Percentiles rank a stretch among this genome's conserved stretches.
These are phyloP conservation scores for Meloidogyne floridensis DNA, from an alignment of 1,140 invertebrate genomes.

Conservation along the genomic window DNA sequence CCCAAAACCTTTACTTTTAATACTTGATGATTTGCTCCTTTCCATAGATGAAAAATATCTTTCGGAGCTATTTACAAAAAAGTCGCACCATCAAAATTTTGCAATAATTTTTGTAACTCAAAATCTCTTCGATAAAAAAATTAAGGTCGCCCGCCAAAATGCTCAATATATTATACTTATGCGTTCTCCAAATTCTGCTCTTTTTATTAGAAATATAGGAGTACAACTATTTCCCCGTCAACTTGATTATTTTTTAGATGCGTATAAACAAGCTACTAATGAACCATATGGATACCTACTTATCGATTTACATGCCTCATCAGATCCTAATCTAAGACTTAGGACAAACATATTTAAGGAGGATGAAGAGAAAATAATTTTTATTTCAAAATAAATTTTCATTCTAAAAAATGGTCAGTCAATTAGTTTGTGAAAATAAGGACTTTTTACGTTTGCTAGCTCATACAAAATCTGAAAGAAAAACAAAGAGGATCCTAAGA, in stretches of 20 bases:
- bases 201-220: slow-evolving; percentile 10
- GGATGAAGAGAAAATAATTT: slow-evolving; percentile 26
- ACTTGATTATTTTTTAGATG: slow-evolving; percentile 20
- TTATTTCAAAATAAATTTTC: slow-evolving; percentile 18
- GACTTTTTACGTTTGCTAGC: slow-evolving; percentile 20
- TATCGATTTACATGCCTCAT: slow-evolving; percentile 20
- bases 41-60: slow-evolving; percentile 17
- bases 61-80: slow-evolving; percentile 9
- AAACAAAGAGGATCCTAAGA: not conserved
- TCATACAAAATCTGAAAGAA: slow-evolving; percentile 4
- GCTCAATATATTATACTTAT: slow-evolving; percentile 26
- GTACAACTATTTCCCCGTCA: slow-evolving; percentile 24
- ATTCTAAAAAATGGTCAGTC: not conserved
- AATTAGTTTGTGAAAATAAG: slow-evolving; percentile 17
- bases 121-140: slow-evolving; percentile 19
- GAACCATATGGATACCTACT: slow-evolving; percentile 20
- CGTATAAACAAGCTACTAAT: slow-evolving; percentile 14
- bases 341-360: slow-evolving; percentile 27
- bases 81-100: slow-evolving; percentile 29
- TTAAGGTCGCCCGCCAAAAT: slow-evolving; percentile 22
- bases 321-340: slow-evolving; percentile 16
- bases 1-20: slow-evolving; percentile 11
- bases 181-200: slow-evolving; percentile 23
- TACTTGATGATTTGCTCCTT: slow-evolving; percentile 21
- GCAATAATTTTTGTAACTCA: slow-evolving; percentile 17